Base-by-base conservation (phyloP, 2,888 invertebrate genomes). In the Cephus sareptanus region DNA sequence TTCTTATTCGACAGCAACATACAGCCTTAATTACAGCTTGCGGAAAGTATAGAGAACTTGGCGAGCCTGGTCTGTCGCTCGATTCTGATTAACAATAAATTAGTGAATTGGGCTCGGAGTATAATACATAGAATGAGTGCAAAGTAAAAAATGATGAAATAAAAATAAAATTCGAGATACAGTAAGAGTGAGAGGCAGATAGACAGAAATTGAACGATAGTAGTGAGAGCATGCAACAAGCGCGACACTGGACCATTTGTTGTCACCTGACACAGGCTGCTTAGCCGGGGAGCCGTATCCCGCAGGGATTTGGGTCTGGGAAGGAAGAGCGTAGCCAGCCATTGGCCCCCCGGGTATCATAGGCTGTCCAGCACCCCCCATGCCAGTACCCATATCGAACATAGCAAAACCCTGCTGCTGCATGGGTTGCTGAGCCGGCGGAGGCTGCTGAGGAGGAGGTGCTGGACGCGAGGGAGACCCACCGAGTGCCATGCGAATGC, bases 401-500 rank as follows among this genome's bases (percentile, higher is more conserved):
- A 86, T 87, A 75, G 85, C 89, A 80, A 88, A 90, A 77, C 85
- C 87, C 81, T 84, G 85, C 77, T 83, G 84, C 79, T 87, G 89
- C 73, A 83, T 85, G 40, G 87, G 88, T 70, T 81, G 82, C 77
- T 86, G 85, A 79, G 83, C 76, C 81, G 56, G 74, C 77, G 83
- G 78, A 31, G 86, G 85, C 76, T 86, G 88, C 76, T 87, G 88
- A 75, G 85, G 85, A 76, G 88, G 80, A 76, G 89, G 89, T 80
- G 89, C 83, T 80, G 90, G 86, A 79, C 91, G 89, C 75, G 90
- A 90, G 75, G 94, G 94, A 77, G 94, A 94, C 79, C 94, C 94
- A 75, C 95, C 95, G 87, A 95, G 93, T 75, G 94, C 94, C 93
- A 94, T 94, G 79, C 94, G 93, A 92, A 95, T 95, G 78, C 93